Base-by-base conservation (phyloP, 2,797 vertebrate species). In the Lepilemur septentrionalis region DNA sequence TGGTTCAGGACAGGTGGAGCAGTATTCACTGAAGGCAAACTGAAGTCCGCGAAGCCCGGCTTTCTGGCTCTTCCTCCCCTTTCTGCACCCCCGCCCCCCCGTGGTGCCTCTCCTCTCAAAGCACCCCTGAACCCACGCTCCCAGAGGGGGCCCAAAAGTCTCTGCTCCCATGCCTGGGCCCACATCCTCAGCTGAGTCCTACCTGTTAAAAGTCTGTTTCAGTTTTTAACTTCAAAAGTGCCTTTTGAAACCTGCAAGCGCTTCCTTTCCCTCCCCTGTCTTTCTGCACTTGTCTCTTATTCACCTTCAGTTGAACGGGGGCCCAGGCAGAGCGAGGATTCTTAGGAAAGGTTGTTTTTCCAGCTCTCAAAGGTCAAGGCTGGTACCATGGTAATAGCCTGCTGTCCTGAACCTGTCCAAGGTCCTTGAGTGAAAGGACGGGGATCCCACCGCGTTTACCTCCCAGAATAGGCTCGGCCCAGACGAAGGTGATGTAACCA, bases 331-430 rank as follows among this genome's bases (percentile, higher is more conserved):
- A 57, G 25, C 61, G 30, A 30, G 70, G 72, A 43, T 79, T 80
- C 86, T 85, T 83, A 61, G 57, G 38, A 84, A 92, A 41, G 70
- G 35, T 70, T 4, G 0, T 78, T 86, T 69, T 79, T 96, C 48
- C 38, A 52, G 41, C 73, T 91, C 93, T 73, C 80, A 89, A 87
- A 96, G 79, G 94, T 94, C 94, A 93, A 78, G 94, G 76, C 84
- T 81, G 70, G 61, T 84, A 65, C 43, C 41, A 8, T 70, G 69
- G 50, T 79, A 76, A 96, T 61, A 61, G 38, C 57, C 4, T 22
- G 87, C 87, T 63, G 28, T 22, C 55, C 43, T n/a, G 25, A 73
- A 41, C 52, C 82, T 95, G 41, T 55, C 50, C 55, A 48, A 30
- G 28, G 87, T 22, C 52, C 38, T 89, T 82, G 89, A 48, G 23